Conservation (phyloP, 2,888 invertebrate genomes). For the Morinoia aosen region DNA sequence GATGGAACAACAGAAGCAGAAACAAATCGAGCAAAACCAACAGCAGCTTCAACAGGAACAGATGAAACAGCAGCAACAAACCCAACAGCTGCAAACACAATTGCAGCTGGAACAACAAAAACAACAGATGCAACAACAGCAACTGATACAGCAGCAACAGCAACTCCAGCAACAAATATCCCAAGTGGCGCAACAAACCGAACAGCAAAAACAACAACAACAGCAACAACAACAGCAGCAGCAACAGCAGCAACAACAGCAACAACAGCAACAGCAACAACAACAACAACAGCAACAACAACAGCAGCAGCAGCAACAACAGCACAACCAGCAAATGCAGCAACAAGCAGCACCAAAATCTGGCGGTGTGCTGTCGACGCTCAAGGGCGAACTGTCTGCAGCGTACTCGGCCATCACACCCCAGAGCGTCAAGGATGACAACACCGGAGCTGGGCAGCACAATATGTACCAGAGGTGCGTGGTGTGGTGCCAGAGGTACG, state of each 20-base stretch:
- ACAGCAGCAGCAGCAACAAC: conserved; percentile 46
- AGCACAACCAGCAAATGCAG: conserved; percentile 49
- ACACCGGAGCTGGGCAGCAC: conserved; percentile 57
- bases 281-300: conserved; percentile 53
- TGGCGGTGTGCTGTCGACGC: conserved; percentile 50
- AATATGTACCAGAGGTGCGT: conserved; percentile 57
- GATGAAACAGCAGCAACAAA: conserved; percentile 54
- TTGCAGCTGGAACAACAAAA: conserved; percentile 53
- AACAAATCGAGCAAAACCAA: conserved; percentile 53
- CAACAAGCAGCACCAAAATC: neutral
- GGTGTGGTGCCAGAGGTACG: neutral
- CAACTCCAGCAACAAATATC: conserved; percentile 59
- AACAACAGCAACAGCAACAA: conserved; percentile 40
- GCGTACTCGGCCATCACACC: conserved; percentile 65
- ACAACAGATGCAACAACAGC: conserved; percentile 57
- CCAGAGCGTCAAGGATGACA: conserved; percentile 61
- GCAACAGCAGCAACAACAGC: conserved; percentile 34
- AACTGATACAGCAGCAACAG: conserved; percentile 55
- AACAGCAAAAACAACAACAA: conserved; percentile 56
- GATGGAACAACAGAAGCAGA: conserved; percentile 57
- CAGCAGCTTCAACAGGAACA: conserved; percentile 58
- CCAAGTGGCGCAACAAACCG: conserved; percentile 56
- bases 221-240: conserved; percentile 35
- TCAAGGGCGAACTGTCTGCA: conserved; percentile 60
- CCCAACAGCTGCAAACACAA: conserved; percentile 54